These are phyloP conservation scores for Halichoeres trimaculatus DNA, from an alignment of 2,113 vertebrate genomes.

Conservation along the genomic window DNA sequence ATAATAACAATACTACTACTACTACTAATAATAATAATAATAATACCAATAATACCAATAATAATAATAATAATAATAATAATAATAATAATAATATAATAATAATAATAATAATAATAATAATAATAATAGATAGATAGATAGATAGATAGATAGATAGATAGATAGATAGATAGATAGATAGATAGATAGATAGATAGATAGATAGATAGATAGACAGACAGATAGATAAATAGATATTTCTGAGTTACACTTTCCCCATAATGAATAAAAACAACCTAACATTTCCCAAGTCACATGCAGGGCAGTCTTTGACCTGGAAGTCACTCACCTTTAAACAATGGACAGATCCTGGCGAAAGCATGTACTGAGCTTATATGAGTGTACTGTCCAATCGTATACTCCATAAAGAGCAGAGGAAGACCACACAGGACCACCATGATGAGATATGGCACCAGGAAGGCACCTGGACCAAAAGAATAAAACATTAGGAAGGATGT, in stretches of 20 bases:
- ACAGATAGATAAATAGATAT: too few species aligned
- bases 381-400: constrained; percentile 81
- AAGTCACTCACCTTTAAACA: constrained; percentile 83
- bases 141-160: too few species aligned
- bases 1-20: too few species aligned
- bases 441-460: constrained; percentile 80
- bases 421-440: constrained; percentile 83
- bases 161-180: too few species aligned
- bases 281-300: background rate
- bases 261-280: background rate
- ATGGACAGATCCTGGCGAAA: constrained; percentile 79
- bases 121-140: too few species aligned
- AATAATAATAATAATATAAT: too few species aligned
- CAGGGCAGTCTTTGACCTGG: background rate
- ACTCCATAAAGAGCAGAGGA: constrained; percentile 83
- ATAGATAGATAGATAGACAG: too few species aligned
- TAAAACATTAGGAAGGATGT: background rate
- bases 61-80: too few species aligned
- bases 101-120: too few species aligned
- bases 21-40: too few species aligned
- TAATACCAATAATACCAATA: too few species aligned
- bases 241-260: background rate
- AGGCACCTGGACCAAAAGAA: constrained; percentile 74
- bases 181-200: too few species aligned
- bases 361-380: constrained; percentile 80